Percentiles rank a stretch among this genome's conserved stretches.
These are phyloP conservation scores for Hydractinia echinata DNA, from an alignment of 30 jellyfish, hydroid and myxozoan species.

Conservation along the genomic window DNA sequence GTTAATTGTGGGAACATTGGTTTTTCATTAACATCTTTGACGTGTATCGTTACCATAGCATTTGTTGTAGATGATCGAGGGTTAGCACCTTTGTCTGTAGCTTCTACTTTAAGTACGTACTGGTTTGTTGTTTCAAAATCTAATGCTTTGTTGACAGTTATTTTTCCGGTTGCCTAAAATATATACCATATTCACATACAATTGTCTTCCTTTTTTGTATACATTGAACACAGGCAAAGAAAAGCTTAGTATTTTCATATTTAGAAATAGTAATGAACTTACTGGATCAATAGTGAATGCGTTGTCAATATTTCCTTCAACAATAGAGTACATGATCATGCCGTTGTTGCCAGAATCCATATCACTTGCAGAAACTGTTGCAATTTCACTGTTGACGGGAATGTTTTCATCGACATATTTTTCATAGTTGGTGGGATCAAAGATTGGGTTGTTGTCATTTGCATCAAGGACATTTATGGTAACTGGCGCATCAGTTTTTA, in stretches of 20 bases:
- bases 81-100: conserved; percentile 25
- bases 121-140: conserved; percentile 54
- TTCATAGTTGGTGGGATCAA: conserved; percentile 22
- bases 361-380: conserved; percentile 58
- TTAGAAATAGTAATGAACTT: conserved; percentile 33
- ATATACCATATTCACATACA: background rate
- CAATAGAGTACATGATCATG: conserved; percentile 44
- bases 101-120: conserved; percentile 41
- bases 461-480: conserved; percentile 49
- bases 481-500: conserved; percentile 22
- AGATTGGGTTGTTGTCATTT: conserved; percentile 70
- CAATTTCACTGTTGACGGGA: background rate
- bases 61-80: conserved; percentile 15
- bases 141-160: conserved; percentile 2
- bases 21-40: conserved; percentile 7
- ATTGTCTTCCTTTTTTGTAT: conserved; percentile 43
- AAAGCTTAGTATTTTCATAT: conserved; percentile 36
- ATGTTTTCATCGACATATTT: background rate
- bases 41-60: background rate
- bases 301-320: conserved; percentile 46
- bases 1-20: background rate
- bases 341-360: conserved; percentile 65
- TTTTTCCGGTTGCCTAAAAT: background rate
- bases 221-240: conserved; percentile 21
- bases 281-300: conserved; percentile 40